These are phyloP conservation scores for Crossaster papposus DNA, from an alignment of 53 echinoderm and acorn worm genomes.

Conservation along the genomic window DNA sequence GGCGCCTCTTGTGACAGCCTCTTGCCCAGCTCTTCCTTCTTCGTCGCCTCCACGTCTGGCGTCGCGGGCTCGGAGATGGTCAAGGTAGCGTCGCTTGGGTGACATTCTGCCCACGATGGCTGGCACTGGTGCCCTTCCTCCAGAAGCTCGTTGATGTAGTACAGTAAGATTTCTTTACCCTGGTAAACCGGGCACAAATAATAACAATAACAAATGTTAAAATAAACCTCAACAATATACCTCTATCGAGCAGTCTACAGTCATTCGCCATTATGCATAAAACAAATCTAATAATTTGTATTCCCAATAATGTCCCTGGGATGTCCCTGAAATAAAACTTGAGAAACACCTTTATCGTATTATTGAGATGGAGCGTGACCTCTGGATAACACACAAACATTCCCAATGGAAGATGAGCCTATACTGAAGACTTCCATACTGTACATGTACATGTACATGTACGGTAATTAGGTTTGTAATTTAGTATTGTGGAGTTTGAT, in stretches of 20 bases:
- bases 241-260: background rate
- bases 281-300: no score
- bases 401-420: no score
- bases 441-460: no score
- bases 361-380: no score
- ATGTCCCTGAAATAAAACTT: no score
- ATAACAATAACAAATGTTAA: background rate
- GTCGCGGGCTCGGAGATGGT: conserved; percentile 14
- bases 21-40: background rate
- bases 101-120: conserved; percentile 83
- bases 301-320: no score
- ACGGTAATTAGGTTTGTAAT: no score
- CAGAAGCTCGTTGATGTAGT: conserved; percentile 87
- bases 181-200: conserved; percentile 7
- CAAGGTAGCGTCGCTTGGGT: conserved; percentile 58
- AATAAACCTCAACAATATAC: background rate
- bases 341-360: no score
- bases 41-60: background rate
- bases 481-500: no score
- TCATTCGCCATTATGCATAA: no score
- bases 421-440: no score
- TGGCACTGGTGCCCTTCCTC: conserved; percentile 65
- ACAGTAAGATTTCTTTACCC: conserved; percentile 93
- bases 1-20: conserved; percentile 17
- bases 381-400: no score